Base-by-base conservation (phyloP, 2,113 vertebrate genomes). In the Panurus biarmicus region DNA sequence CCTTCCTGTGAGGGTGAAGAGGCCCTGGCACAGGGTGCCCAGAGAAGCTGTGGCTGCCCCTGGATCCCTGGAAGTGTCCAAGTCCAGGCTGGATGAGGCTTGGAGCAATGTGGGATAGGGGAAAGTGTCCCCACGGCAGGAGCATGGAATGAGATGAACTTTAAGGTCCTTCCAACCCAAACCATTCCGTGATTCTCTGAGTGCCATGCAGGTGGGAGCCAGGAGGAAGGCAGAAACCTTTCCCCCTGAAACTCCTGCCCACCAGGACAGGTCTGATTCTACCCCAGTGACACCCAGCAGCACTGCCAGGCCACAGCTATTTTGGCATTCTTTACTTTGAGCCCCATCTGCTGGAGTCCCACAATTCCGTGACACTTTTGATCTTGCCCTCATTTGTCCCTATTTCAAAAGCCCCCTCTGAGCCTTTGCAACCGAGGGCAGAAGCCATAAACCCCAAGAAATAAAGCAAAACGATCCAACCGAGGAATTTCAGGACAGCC, bases 281-380 rank as follows among this genome's bases (percentile, higher is more conserved):
- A 73, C 80, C 70, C 84, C 3, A 13, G 12, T 12, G 74, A 56
- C 86, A 72, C 78, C 77, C 48, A 24, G 62, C 72, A 80, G 54
- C 82, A 2, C 38, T 11, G 56, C 38, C 81, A 85, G 45, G 26
- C 50, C 5, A 0, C 6, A 76, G 67, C 47, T 67, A 0, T 51
- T 90, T 25, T 85, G 95, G 91, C 93, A 91, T 87, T 54, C 94
- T 44, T 94, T 95, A 47, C 96, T 96, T 96, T 85, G 91, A 96
- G 96, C 95, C 94, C 93, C 93, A 96, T 94, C 96, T 96, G 95
- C 93, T 96, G 95, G 94, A 97, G 87, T 40, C 96, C 93, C 67
- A 5, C 10, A 69, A 85, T 77, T 90, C 45, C 25, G 2, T 77
- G 93, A 45, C n/a, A 50, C 6, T 1, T 73, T 62, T 73, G 44